Evolutionary conservation across 2,888 invertebrate species (phyloP), one percentile per base, ranked within the genome.

Genomic region (Rapana venosa): DNA sequence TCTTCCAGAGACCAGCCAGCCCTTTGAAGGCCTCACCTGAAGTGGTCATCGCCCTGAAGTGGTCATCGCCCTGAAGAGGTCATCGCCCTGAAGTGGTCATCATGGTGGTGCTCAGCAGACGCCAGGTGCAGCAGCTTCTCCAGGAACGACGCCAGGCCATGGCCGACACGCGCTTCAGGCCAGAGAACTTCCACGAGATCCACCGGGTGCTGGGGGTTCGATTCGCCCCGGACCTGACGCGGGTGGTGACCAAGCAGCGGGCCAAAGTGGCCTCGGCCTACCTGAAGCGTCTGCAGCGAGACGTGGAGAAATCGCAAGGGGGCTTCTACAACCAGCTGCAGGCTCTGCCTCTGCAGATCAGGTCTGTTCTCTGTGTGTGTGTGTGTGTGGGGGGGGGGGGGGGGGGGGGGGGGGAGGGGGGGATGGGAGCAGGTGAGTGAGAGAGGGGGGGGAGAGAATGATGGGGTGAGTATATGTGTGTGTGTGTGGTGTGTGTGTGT

Each of bases 141-240:
- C 66, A 70, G 22, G 87, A 70, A 36, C 66, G 87, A 1, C 87
- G 58, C 35, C n/a, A 26, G 30, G 87, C 61, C n/a, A 70, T 87
- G 87, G 87, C 61, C 26, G 61, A 66, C 15, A 35, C 47, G 1
- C 61, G 70, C 30, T 87, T 87, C 87, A 66, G 35, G 66, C 87
- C 87, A 0, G 66, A 87, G 87, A 87, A 87, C 70, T 87, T 56
- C 87, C 87, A 87, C 70, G 87, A 87, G 70, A 87, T 87, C 70
- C 61, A 87, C 26, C 87, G 87, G 0, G 87, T 87, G 70, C 70
- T 87, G 70, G 87, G 87, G 11, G 35, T 36, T 11, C 87, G 70
- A 8, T 87, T 35, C 70, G 87, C 87, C 32, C 87, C 87, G 6
- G 87, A 87, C 61, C 30, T 87, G 26, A 87, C 26, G 36, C 61